Evolutionary conservation across 2,113 vertebrate species (phyloP).

Genomic region (Helogale parvula): DNA sequence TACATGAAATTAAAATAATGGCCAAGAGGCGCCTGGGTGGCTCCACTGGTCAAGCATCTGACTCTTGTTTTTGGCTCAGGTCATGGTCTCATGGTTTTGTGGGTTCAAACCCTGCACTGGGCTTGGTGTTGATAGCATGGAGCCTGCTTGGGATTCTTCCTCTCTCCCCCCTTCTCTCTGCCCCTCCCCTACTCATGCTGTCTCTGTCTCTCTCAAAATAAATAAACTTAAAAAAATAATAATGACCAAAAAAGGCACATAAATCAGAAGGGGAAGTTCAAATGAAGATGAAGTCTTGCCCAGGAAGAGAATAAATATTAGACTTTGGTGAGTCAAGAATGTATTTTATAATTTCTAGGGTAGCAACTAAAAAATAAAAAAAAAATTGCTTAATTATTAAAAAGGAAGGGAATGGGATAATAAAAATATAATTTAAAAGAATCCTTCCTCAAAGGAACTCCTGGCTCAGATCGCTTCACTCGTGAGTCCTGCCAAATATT

Average conservation of each 20-base stretch:
- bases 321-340: not conserved
- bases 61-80: no score
- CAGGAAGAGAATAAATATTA: not conserved
- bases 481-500: not conserved
- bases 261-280: not conserved
- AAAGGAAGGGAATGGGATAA: not conserved
- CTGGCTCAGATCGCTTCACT: not conserved
- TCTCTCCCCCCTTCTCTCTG: no score
- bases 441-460: not conserved
- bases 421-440: conserved; percentile 22
- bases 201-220: no score
- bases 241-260: not conserved
- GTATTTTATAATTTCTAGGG: not conserved
- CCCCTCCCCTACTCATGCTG: no score
- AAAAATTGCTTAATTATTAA: not conserved
- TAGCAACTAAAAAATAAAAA: not conserved
- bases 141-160: no score
- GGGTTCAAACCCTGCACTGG: no score
- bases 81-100: no score
- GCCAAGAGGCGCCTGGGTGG: no score
- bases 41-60: no score
- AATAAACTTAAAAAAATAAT: no score
- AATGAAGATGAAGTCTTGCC: not conserved
- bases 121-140: no score
- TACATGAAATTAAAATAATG: not conserved